Base-by-base conservation (phyloP, 2,113 vertebrate species). In the Muntiacus muntjak region DNA sequence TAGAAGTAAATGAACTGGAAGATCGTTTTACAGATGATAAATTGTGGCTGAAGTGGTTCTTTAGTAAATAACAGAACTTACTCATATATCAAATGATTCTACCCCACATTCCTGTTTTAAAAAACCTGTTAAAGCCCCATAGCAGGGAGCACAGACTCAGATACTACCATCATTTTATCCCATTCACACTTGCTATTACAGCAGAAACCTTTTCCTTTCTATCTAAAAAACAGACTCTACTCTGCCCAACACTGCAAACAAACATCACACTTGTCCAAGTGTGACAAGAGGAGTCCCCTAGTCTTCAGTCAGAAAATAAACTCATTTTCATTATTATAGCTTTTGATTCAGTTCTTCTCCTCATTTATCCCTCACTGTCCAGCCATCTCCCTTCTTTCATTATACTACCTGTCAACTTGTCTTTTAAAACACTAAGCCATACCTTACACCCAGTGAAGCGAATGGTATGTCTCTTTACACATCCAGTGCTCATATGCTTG, bases 21-120 rank as follows among this genome's bases (percentile, higher is more conserved):
- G 52, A 54, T 76, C 43, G 33, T 89, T 96, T 95, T 86, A 57
- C 6, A 86, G 16, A 25, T 97, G 36, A 87, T 78, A 95, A 94
- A 74, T 57, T n/a, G 57, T 78, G 52, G 21, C 62, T 60, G 11
- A 84, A 13, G 19, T 64, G 10, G 17, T 81, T 92, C 40, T 89
- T 45, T 85, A 52, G 21, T 87, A 85, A 58, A 26, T 91, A 81
- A 81, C 26, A 94, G 43, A 95, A 74, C 45, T 60, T 81, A 58
- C 7, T 90, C 71, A 28, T 36, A 36, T 50, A 62, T 30, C 55
- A 62, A 50, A 62, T n/a, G 57, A 52, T 82, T 96, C 84, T 45
- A 78, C 57, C 33, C 58, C 43, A 95, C 25, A 58, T 85, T 89
- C 30, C 50, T 91, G 90, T 84, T 88, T 67, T 89, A 12, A 23